Evolutionary conservation across 1,140 invertebrate genomes (phyloP).

Genomic region (Vanessa atalanta): DNA sequence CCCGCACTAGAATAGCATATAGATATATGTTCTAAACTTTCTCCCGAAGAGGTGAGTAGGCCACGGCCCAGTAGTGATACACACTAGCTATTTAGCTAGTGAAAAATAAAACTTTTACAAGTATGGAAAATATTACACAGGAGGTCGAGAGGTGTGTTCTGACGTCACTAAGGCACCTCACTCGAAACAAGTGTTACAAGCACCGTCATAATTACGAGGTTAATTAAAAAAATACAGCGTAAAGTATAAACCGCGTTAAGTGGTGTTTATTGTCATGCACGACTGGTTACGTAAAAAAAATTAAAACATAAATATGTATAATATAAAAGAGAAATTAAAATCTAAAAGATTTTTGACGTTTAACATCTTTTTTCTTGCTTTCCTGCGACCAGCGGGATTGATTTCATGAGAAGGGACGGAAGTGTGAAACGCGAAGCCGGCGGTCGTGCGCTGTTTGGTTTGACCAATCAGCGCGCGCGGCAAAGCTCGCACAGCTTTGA

Average conservation of each 20-base stretch:
- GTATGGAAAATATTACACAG: not conserved
- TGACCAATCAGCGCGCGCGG: no score
- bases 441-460: no score
- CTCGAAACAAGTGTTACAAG: constrained; percentile 1
- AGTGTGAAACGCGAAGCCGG: no score
- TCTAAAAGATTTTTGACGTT: no score
- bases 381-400: no score
- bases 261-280: not conserved
- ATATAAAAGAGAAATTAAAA: not conserved
- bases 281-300: not conserved
- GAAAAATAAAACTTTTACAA: not conserved
- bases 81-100: not conserved
- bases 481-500: no score
- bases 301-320: not conserved
- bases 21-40: no score
- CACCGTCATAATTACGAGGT: constrained; percentile 9
- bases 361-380: no score
- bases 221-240: constrained; percentile 15
- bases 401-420: no score
- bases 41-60: no score
- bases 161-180: constrained; percentile 10
- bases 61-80: not conserved
- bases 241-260: not conserved
- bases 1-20: no score
- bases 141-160: constrained; percentile 14